A percentile compares a stretch with the other conserved stretches of the same genome.
These are phyloP conservation scores for Terebella lapidaria DNA, from an alignment of 2,888 invertebrate species.

Conservation along the genomic window DNA sequence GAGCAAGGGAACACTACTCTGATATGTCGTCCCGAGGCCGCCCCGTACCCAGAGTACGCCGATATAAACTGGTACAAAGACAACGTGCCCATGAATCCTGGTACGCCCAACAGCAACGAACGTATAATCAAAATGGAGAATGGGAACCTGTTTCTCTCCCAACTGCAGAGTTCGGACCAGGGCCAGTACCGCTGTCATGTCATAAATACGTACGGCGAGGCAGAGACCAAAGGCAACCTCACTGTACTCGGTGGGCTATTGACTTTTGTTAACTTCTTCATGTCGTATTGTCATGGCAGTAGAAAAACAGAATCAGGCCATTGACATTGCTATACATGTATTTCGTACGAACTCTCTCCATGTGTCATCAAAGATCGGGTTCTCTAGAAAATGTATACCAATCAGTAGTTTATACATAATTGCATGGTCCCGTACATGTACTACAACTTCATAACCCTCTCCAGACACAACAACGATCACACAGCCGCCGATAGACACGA, in stretches of 20 bases:
- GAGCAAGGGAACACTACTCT: constrained; percentile 89
- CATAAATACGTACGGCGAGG: constrained; percentile 32
- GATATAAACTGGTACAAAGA: constrained; percentile 85
- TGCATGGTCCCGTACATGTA: no score
- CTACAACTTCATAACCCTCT: no score
- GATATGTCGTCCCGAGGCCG: constrained; percentile 84
- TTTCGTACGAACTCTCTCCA: no score
- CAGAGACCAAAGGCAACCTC: constrained; percentile 29
- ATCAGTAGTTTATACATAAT: no score
- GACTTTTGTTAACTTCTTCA: no score
- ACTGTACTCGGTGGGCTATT: constrained; percentile 34
- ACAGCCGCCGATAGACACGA: constrained; percentile 14
- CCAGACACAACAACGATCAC: constrained; percentile 20
- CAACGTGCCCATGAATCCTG: constrained; percentile 42
- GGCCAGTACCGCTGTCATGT: constrained; percentile 41
- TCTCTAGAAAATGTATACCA: no score
- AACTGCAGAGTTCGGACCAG: constrained; percentile 28
- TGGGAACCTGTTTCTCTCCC: constrained; percentile 77
- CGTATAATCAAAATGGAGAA: constrained; percentile 67
- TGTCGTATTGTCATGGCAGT: no score
- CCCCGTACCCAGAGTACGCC: constrained; percentile 61
- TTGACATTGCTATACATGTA: no score
- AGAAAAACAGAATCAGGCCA: no score
- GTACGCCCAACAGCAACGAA: constrained; percentile 27
- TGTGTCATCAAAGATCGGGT: no score